Base-by-base conservation (phyloP, 1,140 invertebrate genomes). In the Penaeus chinensis region DNA sequence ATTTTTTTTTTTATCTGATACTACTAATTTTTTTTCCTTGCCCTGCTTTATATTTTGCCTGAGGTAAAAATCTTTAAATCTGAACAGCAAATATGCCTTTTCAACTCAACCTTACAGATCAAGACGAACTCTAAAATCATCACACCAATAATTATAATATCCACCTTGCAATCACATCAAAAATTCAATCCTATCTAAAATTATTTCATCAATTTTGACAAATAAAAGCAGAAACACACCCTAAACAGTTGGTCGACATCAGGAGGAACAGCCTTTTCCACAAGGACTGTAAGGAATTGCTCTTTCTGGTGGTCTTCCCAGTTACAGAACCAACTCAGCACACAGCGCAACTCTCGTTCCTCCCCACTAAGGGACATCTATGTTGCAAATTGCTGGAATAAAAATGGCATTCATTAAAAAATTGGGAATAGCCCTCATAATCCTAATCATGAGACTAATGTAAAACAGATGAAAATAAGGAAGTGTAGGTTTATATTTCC, bases 291-390 rank as follows among this genome's bases (percentile, higher is more conserved):
- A 37, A 89, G 85, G 82, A 89, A 89, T 54, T 87, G 85, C 20
- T 89, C 85, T 69, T 80, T 89, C 83, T 89, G 89, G 60, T 69
- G 82, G 16, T 79, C 74, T 65, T 85, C 86, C 89, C 89, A 89
- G 47, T 85, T 84, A 63, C 85, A 62, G 69, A 89, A 89, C 89
- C 89, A 89, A 84, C 83, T 89, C 85, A 89, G 84, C 42, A 89
- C 89, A 76, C 89, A 89, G 54, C 74, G 82, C 47, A 89, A 66
- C 77, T 89, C 89, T 63, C 76, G 82, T 19, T 89, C 85, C 86
- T 87, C 81, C 86, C 81, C 74, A 87, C 74, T 82, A 37, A 87
- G 66, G 69, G 86, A 87, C 86, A 87, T 87, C 78, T 87, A 87
- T 87, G 66, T 81, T 87, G 81, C 61, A 65, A 27, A 7, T 27